Evolutionary conservation across 1,140 invertebrate genomes (phyloP).

Genomic region (Drosophila sechellia): DNA sequence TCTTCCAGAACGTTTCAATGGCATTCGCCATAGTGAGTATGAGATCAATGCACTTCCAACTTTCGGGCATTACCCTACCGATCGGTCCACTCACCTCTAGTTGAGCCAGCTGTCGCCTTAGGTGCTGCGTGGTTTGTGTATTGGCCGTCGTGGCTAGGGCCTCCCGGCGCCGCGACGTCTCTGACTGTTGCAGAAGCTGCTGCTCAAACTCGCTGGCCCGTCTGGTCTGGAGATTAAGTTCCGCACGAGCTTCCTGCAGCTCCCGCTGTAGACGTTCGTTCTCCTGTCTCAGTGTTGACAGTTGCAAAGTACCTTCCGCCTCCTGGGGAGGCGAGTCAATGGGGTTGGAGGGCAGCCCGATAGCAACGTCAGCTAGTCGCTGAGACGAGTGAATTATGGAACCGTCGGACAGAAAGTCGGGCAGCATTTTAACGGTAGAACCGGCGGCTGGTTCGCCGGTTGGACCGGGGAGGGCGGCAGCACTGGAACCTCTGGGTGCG

Average conservation of each 20-base stretch:
- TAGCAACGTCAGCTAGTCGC: conserved; percentile 85
- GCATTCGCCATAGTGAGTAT: too few relatives aligned
- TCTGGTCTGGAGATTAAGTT: conserved; percentile 85
- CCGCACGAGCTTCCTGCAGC: conserved; percentile 85
- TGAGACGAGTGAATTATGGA: conserved; percentile 86
- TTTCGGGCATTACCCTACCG: background rate
- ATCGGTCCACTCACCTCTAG: conserved; percentile 85
- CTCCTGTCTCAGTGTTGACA: conserved; percentile 85
- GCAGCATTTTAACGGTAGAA: conserved; percentile 86
- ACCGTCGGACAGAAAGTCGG: conserved; percentile 90
- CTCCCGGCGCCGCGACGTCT: conserved; percentile 71
- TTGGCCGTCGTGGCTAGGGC: conserved; percentile 75
- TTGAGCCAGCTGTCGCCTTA: conserved; percentile 86
- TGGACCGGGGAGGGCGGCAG: conserved; percentile 24
- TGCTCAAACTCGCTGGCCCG: conserved; percentile 86
- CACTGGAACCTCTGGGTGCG: conserved; percentile 30
- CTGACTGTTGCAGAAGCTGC: conserved; percentile 85
- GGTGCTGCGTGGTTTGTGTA: conserved; percentile 86
- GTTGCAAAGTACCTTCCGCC: conserved; percentile 45
- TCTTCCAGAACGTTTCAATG: too few relatives aligned
- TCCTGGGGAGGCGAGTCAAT: conserved; percentile 80
- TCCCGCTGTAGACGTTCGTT: conserved; percentile 87
- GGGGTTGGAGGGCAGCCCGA: conserved; percentile 72
- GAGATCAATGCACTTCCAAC: too few relatives aligned
- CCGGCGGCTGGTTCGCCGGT: conserved; percentile 31